phyloP scores from a whole-genome alignment of 1,140 invertebrate genomes.

The Drosophila auraria region DNA sequence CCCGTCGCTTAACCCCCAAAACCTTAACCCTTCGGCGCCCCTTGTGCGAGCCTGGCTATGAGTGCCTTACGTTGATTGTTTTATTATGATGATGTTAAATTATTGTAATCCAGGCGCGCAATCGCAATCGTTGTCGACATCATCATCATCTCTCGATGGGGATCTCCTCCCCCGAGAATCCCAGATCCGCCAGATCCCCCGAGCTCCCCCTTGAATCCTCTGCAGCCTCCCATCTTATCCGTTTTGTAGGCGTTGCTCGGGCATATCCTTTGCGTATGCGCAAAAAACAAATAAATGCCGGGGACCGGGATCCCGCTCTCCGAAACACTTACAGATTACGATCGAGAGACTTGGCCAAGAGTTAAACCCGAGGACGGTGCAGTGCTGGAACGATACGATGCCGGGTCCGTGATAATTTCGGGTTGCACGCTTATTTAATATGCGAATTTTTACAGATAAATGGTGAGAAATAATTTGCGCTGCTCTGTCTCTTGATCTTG shows the following conservation, averaged over 20 bases:
- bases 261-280: conserved; percentile 79
- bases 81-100: conserved; percentile 85
- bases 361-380: conserved; percentile 16
- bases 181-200: background rate
- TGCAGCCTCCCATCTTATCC: background rate
- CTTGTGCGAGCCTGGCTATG: conserved; percentile 31
- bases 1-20: background rate
- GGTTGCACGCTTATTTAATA: conserved; percentile 84
- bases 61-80: conserved; percentile 84
- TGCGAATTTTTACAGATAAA: conserved; percentile 84
- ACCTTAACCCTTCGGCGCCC: conserved; percentile 12
- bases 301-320: background rate
- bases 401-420: conserved; percentile 81
- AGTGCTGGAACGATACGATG: conserved; percentile 35
- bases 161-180: conserved; percentile 26
- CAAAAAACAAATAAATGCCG: conserved; percentile 79
- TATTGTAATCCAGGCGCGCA: conserved; percentile 84
- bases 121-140: conserved; percentile 84
- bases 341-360: conserved; percentile 65
- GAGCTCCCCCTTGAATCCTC: background rate
- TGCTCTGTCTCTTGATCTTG: conserved; percentile 62
- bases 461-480: conserved; percentile 84
- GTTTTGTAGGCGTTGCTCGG: conserved; percentile 66
- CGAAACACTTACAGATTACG: conserved; percentile 78
- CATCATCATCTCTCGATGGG: conserved; percentile 66